phyloP scores from a whole-genome alignment of 2,797 vertebrate species.

The Enteromius anoplus region DNA sequence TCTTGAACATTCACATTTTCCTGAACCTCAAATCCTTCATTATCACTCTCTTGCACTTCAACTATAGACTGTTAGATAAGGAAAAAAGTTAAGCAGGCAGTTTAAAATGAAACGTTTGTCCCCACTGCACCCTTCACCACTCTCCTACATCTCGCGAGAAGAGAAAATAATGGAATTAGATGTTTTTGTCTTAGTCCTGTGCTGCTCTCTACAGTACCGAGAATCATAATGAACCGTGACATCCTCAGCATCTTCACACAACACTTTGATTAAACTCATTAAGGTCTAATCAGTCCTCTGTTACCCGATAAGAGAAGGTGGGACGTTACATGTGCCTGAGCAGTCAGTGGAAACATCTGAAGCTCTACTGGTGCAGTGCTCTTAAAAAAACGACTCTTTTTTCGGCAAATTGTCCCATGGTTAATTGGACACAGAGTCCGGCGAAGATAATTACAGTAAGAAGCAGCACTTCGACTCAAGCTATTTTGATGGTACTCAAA shows the following conservation, averaged over 20 bases:
- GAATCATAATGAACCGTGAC: constrained; percentile 28
- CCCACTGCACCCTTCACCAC: too few relatives aligned
- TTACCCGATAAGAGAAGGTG: constrained; percentile 21
- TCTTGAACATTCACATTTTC: neutral
- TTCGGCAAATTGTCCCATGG: neutral
- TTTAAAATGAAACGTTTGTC: too few relatives aligned
- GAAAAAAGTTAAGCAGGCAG: too few relatives aligned
- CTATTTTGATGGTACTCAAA: constrained; percentile 17
- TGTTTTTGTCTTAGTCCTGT: neutral
- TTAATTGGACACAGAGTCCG: constrained; percentile 3
- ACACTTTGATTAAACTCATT: constrained; percentile 40
- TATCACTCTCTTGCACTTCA: neutral
- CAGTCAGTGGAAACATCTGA: constrained; percentile 25
- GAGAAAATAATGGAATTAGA: neutral
- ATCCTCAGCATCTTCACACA: constrained; percentile 34
- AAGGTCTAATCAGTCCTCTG: constrained; percentile 19
- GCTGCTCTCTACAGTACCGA: neutral
- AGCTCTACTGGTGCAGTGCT: neutral
- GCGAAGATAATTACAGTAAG: neutral
- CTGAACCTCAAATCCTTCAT: neutral
- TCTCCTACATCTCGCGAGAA: neutral
- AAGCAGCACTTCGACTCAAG: constrained; percentile 10
- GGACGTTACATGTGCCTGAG: constrained; percentile 4
- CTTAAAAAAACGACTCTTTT: neutral
- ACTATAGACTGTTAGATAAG: neutral